Conservation (phyloP, 2,888 invertebrate species). For the Spicauda simplicius region DNA sequence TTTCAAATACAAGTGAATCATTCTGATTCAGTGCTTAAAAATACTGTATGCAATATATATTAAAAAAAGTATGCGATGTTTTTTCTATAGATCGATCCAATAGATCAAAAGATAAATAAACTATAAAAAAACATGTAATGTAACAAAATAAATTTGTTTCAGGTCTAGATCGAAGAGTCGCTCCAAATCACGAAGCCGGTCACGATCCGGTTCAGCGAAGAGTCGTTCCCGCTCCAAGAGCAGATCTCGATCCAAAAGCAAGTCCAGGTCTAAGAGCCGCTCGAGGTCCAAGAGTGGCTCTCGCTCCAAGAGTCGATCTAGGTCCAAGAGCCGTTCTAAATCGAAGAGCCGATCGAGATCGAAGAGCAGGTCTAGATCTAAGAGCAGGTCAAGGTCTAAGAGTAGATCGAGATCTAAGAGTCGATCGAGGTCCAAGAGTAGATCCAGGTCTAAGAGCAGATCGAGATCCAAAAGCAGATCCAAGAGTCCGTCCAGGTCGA, state of each 20-base stretch:
- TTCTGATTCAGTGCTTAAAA: too few relatives aligned
- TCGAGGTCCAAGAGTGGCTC: conserved; percentile 61
- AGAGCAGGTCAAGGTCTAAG: conserved; percentile 59
- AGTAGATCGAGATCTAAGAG: conserved; percentile 63
- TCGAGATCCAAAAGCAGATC: conserved; percentile 59
- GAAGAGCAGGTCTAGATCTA: conserved; percentile 68
- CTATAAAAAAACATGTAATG: too few relatives aligned
- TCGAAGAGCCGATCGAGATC: conserved; percentile 64
- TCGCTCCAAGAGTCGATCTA: conserved; percentile 61
- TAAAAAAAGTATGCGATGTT: too few relatives aligned
- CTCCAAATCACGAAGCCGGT: conserved; percentile 69
- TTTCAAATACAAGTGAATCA: too few relatives aligned
- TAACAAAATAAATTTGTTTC: neutral
- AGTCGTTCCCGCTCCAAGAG: conserved; percentile 66
- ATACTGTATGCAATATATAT: too few relatives aligned
- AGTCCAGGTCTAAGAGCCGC: conserved; percentile 62
- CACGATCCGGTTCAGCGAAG: conserved; percentile 60
- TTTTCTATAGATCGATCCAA: too few relatives aligned
- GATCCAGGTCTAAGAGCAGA: conserved; percentile 59
- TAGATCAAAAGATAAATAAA: too few relatives aligned
- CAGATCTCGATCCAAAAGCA: conserved; percentile 53
- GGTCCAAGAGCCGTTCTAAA: conserved; percentile 61
- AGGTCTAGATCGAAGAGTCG: conserved; percentile 57
- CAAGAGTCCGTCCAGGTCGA: conserved; percentile 60
- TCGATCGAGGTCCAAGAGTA: conserved; percentile 54